Conservation (phyloP, 2,888 invertebrate genomes). For the Amblyteles armatorius region DNA sequence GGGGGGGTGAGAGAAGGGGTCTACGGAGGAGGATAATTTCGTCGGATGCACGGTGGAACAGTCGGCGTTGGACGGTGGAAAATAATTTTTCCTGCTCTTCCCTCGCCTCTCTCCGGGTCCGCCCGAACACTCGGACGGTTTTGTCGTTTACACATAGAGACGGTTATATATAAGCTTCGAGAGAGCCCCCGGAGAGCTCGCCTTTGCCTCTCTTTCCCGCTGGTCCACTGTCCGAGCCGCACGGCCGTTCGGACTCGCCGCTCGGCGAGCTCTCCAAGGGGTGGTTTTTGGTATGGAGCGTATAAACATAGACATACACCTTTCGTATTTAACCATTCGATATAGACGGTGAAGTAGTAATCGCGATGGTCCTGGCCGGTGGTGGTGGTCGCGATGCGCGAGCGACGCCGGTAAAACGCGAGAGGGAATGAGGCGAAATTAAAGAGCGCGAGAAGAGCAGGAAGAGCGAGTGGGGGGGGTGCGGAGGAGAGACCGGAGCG, state of each 20-base stretch:
- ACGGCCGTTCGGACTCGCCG: slow-evolving; percentile 59
- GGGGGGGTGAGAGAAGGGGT: slow-evolving; percentile 25
- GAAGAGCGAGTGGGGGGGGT: background rate
- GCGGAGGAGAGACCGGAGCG: slow-evolving; percentile 43
- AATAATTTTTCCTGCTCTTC: slow-evolving; percentile 79
- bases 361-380: slow-evolving; percentile 51
- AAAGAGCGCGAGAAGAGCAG: slow-evolving; percentile 67
- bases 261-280: slow-evolving; percentile 67
- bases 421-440: slow-evolving; percentile 72
- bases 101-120: slow-evolving; percentile 56
- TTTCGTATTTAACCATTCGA: slow-evolving; percentile 21
- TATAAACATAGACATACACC: slow-evolving; percentile 2
- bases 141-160: slow-evolving; percentile 30
- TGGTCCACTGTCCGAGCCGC: slow-evolving; percentile 55
- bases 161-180: slow-evolving; percentile 29
- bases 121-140: slow-evolving; percentile 59
- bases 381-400: slow-evolving; percentile 47
- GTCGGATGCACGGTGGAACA: slow-evolving; percentile 23
- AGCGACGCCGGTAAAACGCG: slow-evolving; percentile 68
- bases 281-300: slow-evolving; percentile 54
- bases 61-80: slow-evolving; percentile 76
- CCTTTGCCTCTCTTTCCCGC: slow-evolving; percentile 65
- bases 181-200: slow-evolving; percentile 41
- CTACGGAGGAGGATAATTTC: slow-evolving; percentile 44
- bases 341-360: slow-evolving; percentile 68